Conservation (phyloP, 2,888 invertebrate genomes). For the Pedicia rivosa region DNA sequence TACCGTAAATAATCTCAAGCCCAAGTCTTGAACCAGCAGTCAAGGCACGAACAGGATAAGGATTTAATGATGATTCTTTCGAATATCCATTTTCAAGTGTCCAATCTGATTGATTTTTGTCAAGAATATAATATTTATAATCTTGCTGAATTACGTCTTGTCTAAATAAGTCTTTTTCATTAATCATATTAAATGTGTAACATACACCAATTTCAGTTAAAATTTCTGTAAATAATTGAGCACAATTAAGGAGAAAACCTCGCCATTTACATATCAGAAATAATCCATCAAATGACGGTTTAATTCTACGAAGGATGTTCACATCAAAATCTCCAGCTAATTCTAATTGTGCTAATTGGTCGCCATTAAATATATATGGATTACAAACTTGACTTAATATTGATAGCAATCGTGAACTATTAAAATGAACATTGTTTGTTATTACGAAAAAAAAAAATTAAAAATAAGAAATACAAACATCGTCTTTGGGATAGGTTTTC, state of each 20-base stretch:
- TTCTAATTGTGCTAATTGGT: constrained; percentile 29
- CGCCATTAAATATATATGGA: constrained; percentile 29
- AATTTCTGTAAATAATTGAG: constrained; percentile 42
- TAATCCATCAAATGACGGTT: constrained; percentile 36
- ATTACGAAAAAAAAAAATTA: too few species aligned
- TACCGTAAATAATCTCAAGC: too few species aligned
- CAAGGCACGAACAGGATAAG: constrained; percentile 54
- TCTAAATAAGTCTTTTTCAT: constrained; percentile 37
- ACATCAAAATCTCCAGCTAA: constrained; percentile 36
- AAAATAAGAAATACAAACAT: too few species aligned
- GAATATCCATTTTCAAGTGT: constrained; percentile 46
- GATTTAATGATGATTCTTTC: constrained; percentile 34
- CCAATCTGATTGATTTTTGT: constrained; percentile 35
- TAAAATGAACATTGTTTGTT: too few species aligned
- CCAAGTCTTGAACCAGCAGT: too few species aligned
- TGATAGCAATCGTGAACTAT: constrained; percentile 21
- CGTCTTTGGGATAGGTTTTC: too few species aligned
- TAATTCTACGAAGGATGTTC: constrained; percentile 35
- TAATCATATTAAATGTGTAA: constrained; percentile 50
- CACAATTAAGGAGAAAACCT: constrained; percentile 33
- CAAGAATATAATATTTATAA: constrained; percentile 17
- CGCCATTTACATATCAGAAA: constrained; percentile 44
- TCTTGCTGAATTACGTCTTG: constrained; percentile 27
- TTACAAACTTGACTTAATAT: constrained; percentile 43
- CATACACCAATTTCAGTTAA: constrained; percentile 56